phyloP scores from a whole-genome alignment of 2,888 invertebrate genomes.

The Siphlonurus alternatus region DNA sequence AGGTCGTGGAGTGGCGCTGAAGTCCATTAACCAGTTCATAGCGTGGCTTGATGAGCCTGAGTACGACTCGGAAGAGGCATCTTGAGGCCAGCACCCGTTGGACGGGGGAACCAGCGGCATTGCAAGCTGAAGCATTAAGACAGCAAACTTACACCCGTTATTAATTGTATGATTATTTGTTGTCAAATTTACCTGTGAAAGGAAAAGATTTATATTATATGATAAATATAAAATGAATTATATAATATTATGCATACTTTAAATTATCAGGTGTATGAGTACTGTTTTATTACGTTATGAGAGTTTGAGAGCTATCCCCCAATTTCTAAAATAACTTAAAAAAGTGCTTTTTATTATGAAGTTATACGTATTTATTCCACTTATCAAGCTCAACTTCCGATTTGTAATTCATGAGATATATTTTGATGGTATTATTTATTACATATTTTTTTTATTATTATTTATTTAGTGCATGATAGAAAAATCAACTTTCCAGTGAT shows the following conservation, averaged over 20 bases:
- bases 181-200: not conserved
- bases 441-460: too few relatives aligned
- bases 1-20: slow-evolving; percentile 64
- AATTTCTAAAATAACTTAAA: not conserved
- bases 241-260: too few relatives aligned
- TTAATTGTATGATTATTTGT: not conserved
- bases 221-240: too few relatives aligned
- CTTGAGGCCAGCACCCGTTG: not conserved
- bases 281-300: not conserved
- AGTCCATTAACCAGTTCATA: slow-evolving; percentile 56
- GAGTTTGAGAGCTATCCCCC: not conserved
- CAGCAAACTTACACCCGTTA: too few relatives aligned
- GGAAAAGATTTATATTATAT: not conserved
- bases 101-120: not conserved
- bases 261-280: not conserved
- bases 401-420: too few relatives aligned
- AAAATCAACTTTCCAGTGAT: too few relatives aligned
- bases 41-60: slow-evolving; percentile 49
- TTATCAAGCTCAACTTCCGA: not conserved
- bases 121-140: not conserved
- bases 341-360: not conserved
- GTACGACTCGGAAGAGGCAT: slow-evolving; percentile 21
- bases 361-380: not conserved
- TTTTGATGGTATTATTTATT: too few relatives aligned
- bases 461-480: too few relatives aligned